phyloP scores from a whole-genome alignment of 2,113 vertebrate genomes.

The Entelurus aequoreus region DNA sequence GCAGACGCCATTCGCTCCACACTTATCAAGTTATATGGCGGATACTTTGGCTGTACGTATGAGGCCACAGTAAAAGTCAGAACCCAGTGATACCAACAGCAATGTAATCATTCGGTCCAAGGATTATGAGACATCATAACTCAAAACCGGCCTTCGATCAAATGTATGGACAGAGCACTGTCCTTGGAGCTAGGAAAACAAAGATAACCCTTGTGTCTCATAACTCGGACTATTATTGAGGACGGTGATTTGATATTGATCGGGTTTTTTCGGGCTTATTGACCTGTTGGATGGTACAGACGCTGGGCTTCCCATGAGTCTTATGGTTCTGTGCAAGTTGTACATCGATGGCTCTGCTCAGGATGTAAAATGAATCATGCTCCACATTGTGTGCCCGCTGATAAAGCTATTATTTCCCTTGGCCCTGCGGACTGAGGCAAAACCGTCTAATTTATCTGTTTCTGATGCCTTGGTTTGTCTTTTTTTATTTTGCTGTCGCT shows the following conservation, averaged over 20 bases:
- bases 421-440: slow-evolving; percentile 45
- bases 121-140: slow-evolving; percentile 69
- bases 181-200: slow-evolving; percentile 59
- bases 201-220: slow-evolving; percentile 64
- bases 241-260: slow-evolving; percentile 74
- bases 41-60: not conserved
- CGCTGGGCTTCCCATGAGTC: slow-evolving; percentile 54
- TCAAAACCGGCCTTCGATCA: slow-evolving; percentile 54
- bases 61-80: slow-evolving; percentile 29
- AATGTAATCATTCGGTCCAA: slow-evolving; percentile 44
- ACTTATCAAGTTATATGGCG: slow-evolving; percentile 9
- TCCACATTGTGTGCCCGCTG: slow-evolving; percentile 43
- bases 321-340: slow-evolving; percentile 40
- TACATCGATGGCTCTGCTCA: slow-evolving; percentile 50
- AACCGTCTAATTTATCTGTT: slow-evolving; percentile 40
- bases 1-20: not conserved
- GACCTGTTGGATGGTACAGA: slow-evolving; percentile 45
- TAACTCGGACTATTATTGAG: slow-evolving; percentile 65
- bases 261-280: slow-evolving; percentile 65
- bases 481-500: slow-evolving; percentile 25
- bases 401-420: slow-evolving; percentile 67
- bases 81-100: slow-evolving; percentile 25
- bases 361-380: slow-evolving; percentile 55
- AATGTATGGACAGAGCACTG: slow-evolving; percentile 33
- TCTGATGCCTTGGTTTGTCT: slow-evolving; percentile 29